phyloP scores from a whole-genome alignment of 2,888 invertebrate species.

The Monoplex corrugatus region DNA sequence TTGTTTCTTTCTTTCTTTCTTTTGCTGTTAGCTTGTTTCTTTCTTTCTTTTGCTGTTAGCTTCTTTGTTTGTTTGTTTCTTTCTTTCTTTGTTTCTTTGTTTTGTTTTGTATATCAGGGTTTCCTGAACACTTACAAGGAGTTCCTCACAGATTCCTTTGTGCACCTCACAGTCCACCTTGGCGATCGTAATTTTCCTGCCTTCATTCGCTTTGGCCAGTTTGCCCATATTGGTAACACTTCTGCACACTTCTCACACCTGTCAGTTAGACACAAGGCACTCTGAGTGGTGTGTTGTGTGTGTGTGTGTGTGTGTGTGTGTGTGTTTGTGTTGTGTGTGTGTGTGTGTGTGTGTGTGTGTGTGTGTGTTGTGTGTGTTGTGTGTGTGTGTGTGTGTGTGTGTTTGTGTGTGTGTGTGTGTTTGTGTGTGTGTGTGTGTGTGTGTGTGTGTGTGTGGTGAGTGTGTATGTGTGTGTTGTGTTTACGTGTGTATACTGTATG shows the following conservation, averaged over 20 bases:
- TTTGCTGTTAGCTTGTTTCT: too few species aligned
- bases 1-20: too few species aligned
- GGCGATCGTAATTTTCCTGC: slow-evolving; percentile 67
- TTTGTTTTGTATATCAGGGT: too few species aligned
- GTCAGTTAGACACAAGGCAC: slow-evolving; percentile 42
- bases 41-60: too few species aligned
- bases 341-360: slow-evolving; percentile 3
- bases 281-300: slow-evolving; percentile 20
- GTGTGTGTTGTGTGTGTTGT: background rate
- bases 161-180: slow-evolving; percentile 87
- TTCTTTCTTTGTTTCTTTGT: too few species aligned
- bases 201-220: slow-evolving; percentile 86
- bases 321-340: slow-evolving; percentile 29
- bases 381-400: background rate
- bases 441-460: slow-evolving; percentile 25
- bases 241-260: slow-evolving; percentile 93
- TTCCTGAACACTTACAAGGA: slow-evolving; percentile 86
- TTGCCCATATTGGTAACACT: slow-evolving; percentile 92
- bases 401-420: background rate
- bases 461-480: background rate
- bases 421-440: background rate
- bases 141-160: slow-evolving; percentile 87
- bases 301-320: background rate
- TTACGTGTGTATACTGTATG: background rate
- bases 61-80: too few species aligned